phyloP scores from a whole-genome alignment of 2,888 invertebrate species.

The Pachydiplax longipennis region DNA sequence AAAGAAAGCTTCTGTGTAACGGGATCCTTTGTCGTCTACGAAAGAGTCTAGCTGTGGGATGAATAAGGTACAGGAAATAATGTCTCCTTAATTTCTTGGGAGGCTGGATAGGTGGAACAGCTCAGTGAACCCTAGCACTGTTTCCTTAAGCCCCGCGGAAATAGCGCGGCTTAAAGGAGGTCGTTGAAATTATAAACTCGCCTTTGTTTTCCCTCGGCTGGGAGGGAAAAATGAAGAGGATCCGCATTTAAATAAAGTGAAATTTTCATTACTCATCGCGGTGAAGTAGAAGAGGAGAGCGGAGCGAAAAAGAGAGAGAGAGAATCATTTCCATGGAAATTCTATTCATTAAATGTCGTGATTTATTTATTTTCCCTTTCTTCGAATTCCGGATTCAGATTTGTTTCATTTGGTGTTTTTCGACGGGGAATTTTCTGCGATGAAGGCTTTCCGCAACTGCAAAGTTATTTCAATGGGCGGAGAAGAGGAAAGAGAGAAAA shows the following conservation, averaged over 20 bases:
- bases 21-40: background rate
- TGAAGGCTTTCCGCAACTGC: background rate
- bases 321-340: background rate
- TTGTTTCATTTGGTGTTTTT: background rate
- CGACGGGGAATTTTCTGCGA: background rate
- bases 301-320: background rate
- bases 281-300: background rate
- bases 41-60: background rate
- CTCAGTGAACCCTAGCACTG: background rate
- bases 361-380: constrained; percentile 1
- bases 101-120: background rate
- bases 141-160: background rate
- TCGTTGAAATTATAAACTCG: background rate
- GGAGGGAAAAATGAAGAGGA: background rate
- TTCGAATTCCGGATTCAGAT: background rate
- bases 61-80: background rate
- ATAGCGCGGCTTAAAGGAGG: background rate
- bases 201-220: background rate
- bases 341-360: background rate
- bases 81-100: background rate
- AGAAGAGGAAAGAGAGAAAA: background rate
- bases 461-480: background rate
- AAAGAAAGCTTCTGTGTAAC: background rate
- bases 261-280: constrained; percentile 1
- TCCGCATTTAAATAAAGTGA: background rate